phyloP scores from a whole-genome alignment of 1,140 invertebrate species.

The Drosophila aff. region DNA sequence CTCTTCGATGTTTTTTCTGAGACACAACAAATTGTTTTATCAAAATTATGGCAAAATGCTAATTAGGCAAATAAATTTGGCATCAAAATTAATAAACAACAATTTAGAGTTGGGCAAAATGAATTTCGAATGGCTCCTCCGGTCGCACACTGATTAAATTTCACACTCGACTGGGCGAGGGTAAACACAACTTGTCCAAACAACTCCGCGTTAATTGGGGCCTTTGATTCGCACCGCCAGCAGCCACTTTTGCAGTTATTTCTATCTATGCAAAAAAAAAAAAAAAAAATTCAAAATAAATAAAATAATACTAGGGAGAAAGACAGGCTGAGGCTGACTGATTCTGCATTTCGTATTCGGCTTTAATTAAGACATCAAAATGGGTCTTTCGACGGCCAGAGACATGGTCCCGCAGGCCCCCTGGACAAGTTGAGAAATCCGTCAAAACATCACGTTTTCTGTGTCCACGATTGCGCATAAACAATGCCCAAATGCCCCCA shows the following conservation, averaged over 20 bases:
- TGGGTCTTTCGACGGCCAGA: slow-evolving; percentile 28
- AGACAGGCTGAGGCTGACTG: slow-evolving; percentile 7
- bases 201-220: slow-evolving; percentile 64
- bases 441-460: slow-evolving; percentile 73
- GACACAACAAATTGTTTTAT: slow-evolving; percentile 67
- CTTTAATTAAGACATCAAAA: slow-evolving; percentile 74
- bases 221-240: slow-evolving; percentile 65
- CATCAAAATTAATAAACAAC: slow-evolving; percentile 80
- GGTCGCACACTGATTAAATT: slow-evolving; percentile 82
- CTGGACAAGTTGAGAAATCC: slow-evolving; percentile 47
- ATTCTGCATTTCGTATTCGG: slow-evolving; percentile 57
- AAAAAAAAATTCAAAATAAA: slow-evolving; percentile 9
- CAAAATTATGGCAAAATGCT: slow-evolving; percentile 79
- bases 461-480: slow-evolving; percentile 52
- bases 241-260: slow-evolving; percentile 24
- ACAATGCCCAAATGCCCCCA: slow-evolving; percentile 41
- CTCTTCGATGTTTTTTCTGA: slow-evolving; percentile 20
- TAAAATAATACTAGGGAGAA: slow-evolving; percentile 5
- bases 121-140: slow-evolving; percentile 40
- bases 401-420: slow-evolving; percentile 26
- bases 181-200: slow-evolving; percentile 61
- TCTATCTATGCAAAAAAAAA: slow-evolving; percentile 10
- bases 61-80: slow-evolving; percentile 76
- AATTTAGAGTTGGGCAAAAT: slow-evolving; percentile 50
- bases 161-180: slow-evolving; percentile 63